Evolutionary conservation across 2,888 invertebrate species (phyloP).

Genomic region (Protophormia terraenovae): DNA sequence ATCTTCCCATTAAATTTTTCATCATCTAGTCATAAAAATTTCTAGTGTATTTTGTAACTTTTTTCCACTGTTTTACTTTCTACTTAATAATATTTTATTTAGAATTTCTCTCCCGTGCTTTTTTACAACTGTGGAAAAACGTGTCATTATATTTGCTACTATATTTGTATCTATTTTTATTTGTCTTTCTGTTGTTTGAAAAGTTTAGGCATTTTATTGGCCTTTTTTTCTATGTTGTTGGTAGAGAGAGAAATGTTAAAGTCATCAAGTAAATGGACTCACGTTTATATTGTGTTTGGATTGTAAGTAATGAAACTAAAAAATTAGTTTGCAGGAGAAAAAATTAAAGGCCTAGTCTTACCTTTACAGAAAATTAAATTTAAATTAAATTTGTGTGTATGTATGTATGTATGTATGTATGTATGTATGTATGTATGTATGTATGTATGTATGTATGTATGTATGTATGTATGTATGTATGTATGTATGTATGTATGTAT

Average conservation of each 20-base stretch:
- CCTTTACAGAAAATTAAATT: no score
- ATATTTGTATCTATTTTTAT: neutral
- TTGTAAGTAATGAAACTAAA: neutral
- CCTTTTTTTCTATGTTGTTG: neutral
- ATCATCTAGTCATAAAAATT: neutral
- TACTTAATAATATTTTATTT: neutral
- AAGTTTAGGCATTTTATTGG: neutral
- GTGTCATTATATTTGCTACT: neutral
- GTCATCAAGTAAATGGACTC: constrained; percentile 54
- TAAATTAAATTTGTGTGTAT: no score
- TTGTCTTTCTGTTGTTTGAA: neutral
- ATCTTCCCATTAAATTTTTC: neutral
- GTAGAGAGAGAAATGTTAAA: neutral
- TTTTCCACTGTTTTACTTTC: neutral
- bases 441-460: no score
- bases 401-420: no score
- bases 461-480: no score
- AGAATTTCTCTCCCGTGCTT: neutral
- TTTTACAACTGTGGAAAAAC: neutral
- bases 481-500: no score
- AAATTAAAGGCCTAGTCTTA: no score
- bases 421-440: no score
- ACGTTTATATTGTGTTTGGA: constrained; percentile 23
- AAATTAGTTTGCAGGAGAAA: no score
- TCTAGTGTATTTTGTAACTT: neutral